phyloP scores from a whole-genome alignment of 2,797 vertebrate genomes.

The Chaetophractus vellerosus region DNA sequence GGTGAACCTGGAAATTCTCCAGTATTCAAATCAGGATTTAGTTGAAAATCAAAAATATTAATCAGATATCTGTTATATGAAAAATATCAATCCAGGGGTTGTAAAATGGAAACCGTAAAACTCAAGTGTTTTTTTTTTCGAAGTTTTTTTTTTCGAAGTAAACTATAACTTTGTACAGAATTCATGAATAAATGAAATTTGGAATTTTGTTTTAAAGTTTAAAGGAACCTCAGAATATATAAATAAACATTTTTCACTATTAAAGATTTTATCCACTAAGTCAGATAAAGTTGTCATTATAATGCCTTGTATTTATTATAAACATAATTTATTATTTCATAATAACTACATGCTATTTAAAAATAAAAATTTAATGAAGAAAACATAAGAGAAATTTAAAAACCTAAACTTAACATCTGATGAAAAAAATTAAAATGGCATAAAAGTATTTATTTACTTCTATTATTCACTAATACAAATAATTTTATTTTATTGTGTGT shows the following conservation, averaged over 20 bases:
- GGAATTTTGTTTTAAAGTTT: background rate
- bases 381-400: background rate
- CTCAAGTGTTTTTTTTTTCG: background rate
- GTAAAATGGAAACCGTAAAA: background rate
- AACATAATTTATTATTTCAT: constrained; percentile 20
- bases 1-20: background rate
- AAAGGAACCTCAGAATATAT: background rate
- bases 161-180: background rate
- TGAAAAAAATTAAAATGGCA: background rate
- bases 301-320: background rate
- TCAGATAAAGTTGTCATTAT: background rate
- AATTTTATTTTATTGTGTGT: background rate
- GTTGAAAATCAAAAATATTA: background rate
- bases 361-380: background rate
- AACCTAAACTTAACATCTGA: background rate
- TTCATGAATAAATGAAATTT: constrained; percentile 24
- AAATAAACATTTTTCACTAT: background rate
- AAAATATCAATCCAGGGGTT: background rate
- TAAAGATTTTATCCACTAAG: background rate
- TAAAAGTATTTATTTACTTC: constrained; percentile 10
- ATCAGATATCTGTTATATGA: background rate
- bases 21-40: background rate
- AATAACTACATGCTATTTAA: background rate
- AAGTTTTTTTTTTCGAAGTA: background rate
- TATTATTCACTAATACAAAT: background rate